These are phyloP conservation scores for Desoria tigrina DNA, from an alignment of 2,888 invertebrate species.

Conservation along the genomic window DNA sequence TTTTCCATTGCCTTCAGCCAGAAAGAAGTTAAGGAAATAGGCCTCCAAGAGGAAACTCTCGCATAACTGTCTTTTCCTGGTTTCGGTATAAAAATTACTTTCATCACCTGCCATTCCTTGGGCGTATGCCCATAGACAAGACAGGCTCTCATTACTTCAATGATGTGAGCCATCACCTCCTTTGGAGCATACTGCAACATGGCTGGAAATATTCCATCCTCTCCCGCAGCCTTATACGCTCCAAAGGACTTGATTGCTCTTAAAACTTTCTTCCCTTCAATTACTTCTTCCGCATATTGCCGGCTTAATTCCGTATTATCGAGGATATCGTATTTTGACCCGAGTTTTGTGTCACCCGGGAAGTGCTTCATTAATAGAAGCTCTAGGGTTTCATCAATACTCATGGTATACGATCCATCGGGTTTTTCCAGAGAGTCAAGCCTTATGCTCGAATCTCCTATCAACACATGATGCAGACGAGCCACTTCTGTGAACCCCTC, in stretches of 20 bases:
- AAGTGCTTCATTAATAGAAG: neutral
- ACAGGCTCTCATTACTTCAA: constrained; percentile 11
- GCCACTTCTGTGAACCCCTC: too few relatives aligned
- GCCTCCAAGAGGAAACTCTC: constrained; percentile 25
- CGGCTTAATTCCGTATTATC: neutral
- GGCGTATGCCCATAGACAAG: constrained; percentile 25
- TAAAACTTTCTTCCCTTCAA: neutral
- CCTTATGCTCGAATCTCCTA: too few relatives aligned
- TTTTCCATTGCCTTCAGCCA: constrained; percentile 22
- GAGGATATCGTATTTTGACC: neutral
- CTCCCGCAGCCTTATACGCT: constrained; percentile 2
- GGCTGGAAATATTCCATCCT: constrained; percentile 21
- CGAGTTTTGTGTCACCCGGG: neutral
- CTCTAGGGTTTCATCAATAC: neutral
- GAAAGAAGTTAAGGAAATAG: constrained; percentile 26
- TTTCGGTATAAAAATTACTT: constrained; percentile 22
- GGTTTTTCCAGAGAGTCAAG: neutral
- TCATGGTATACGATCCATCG: neutral
- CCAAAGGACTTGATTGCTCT: constrained; percentile 19
- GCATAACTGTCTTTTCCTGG: constrained; percentile 30
- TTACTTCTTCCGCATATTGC: neutral
- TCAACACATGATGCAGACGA: too few relatives aligned
- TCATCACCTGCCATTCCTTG: constrained; percentile 14
- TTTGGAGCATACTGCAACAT: neutral
- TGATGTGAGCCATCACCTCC: neutral